phyloP scores from a whole-genome alignment of 1,140 invertebrate species.

The Parapsyche elsis region DNA sequence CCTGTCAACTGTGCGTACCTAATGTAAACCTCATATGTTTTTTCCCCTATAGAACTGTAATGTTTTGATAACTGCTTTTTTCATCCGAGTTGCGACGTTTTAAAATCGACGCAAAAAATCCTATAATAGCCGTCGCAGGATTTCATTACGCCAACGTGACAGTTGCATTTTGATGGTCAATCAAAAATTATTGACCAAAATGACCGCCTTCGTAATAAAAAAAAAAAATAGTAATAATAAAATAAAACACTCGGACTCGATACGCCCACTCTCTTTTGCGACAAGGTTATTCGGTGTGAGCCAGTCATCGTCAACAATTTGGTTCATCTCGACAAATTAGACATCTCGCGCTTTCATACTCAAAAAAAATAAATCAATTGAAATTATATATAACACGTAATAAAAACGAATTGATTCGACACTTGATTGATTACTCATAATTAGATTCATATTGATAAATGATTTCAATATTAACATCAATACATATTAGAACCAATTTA shows the following conservation, averaged over 20 bases:
- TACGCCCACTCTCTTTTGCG: constrained; percentile 29
- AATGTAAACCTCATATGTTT: not conserved
- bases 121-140: not conserved
- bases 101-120: not conserved
- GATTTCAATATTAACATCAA: not conserved
- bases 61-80: not conserved
- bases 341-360: no score
- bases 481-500: not conserved
- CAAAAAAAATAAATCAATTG: no score
- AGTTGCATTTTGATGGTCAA: constrained; percentile 33
- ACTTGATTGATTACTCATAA: no score
- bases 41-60: not conserved
- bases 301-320: constrained; percentile 7
- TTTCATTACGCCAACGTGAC: not conserved
- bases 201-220: not conserved
- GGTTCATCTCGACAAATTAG: not conserved
- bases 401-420: no score
- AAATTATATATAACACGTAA: no score
- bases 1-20: not conserved
- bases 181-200: constrained; percentile 31
- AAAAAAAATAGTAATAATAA: not conserved
- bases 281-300: constrained; percentile 17
- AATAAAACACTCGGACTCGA: not conserved
- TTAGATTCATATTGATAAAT: no score
- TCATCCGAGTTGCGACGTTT: no score